Conservation (phyloP, 2,797 vertebrate species). For the Podargus strigoides region DNA sequence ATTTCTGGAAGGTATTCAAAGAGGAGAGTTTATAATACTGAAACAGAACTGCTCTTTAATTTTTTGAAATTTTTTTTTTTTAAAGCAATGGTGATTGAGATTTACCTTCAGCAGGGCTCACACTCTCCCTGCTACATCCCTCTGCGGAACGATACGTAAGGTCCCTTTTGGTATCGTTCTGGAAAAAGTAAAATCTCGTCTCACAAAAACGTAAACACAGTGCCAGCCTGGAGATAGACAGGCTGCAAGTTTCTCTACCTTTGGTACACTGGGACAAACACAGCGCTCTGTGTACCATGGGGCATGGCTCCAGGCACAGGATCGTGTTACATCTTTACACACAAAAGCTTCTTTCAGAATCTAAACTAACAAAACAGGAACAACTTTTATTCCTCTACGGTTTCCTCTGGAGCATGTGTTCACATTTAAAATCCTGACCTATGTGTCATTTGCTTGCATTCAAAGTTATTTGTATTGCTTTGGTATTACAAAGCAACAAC, state of each 20-base stretch:
- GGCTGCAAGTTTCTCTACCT: slow-evolving; percentile 49
- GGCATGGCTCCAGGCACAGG: slow-evolving; percentile 69
- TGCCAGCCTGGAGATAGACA: slow-evolving; percentile 66
- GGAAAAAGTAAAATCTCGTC: slow-evolving; percentile 61
- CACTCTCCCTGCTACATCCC: slow-evolving; percentile 28
- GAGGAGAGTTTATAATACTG: slow-evolving; percentile 69
- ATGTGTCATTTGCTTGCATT: slow-evolving; percentile 67
- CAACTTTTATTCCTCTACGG: slow-evolving; percentile 67
- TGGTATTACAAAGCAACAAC: slow-evolving; percentile 40
- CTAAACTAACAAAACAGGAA: slow-evolving; percentile 79
- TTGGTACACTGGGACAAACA: slow-evolving; percentile 72
- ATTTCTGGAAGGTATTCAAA: slow-evolving; percentile 79
- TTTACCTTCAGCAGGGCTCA: slow-evolving; percentile 48
- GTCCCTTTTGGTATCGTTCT: slow-evolving; percentile 57
- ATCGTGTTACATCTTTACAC: slow-evolving; percentile 72
- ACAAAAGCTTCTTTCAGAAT: slow-evolving; percentile 84
- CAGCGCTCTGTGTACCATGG: slow-evolving; percentile 68
- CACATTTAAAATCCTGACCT: slow-evolving; percentile 77
- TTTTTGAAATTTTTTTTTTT: slow-evolving; percentile 30
- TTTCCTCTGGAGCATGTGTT: slow-evolving; percentile 75
- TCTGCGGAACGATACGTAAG: slow-evolving; percentile 34
- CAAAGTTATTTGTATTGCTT: slow-evolving; percentile 68
- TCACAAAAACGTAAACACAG: slow-evolving; percentile 65
- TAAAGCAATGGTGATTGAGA: slow-evolving; percentile 51
- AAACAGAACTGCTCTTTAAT: slow-evolving; percentile 74